phyloP scores from a whole-genome alignment of 2,888 invertebrate species.

The Mesorhabditis spiculigera region DNA sequence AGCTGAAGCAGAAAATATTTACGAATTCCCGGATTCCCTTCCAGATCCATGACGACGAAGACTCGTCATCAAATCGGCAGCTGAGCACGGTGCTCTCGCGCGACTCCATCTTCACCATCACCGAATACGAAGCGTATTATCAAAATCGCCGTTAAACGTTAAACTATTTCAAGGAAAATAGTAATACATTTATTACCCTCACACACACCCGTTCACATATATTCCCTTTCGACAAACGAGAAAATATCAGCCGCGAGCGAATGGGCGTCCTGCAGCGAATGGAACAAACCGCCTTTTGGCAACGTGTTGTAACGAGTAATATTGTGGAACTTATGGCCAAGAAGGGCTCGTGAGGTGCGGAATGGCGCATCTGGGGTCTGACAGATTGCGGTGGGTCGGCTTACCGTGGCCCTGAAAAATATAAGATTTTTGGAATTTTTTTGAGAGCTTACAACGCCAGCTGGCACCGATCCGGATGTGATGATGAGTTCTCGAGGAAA shows the following conservation, averaged over 20 bases:
- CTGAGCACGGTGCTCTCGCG: too few relatives aligned
- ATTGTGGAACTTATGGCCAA: constrained; percentile 7
- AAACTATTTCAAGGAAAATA: too few relatives aligned
- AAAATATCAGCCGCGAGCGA: constrained; percentile 38
- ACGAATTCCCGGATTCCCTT: too few relatives aligned
- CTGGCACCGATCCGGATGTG: constrained; percentile 11
- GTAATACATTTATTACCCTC: too few relatives aligned
- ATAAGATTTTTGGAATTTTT: not conserved
- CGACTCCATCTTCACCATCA: too few relatives aligned
- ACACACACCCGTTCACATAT: constrained; percentile 9
- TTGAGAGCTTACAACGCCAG: constrained; percentile 10
- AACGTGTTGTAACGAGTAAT: constrained; percentile 9
- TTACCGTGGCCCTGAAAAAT: constrained; percentile 9
- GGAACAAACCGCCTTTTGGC: constrained; percentile 34
- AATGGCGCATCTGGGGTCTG: not conserved
- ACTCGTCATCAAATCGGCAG: too few relatives aligned
- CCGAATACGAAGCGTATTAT: too few relatives aligned
- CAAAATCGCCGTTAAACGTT: too few relatives aligned
- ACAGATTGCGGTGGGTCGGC: constrained; percentile 3
- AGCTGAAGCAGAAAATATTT: too few relatives aligned
- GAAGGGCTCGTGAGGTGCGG: not conserved
- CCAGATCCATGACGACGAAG: too few relatives aligned
- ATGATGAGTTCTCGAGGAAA: constrained; percentile 14
- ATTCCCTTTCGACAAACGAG: constrained; percentile 35
- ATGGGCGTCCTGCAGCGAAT: constrained; percentile 32